Percentiles rank a stretch among this genome's conserved stretches.
Evolutionary conservation across 1,140 invertebrate genomes (phyloP).

Genomic region (Tetramorium parvispinum): DNA sequence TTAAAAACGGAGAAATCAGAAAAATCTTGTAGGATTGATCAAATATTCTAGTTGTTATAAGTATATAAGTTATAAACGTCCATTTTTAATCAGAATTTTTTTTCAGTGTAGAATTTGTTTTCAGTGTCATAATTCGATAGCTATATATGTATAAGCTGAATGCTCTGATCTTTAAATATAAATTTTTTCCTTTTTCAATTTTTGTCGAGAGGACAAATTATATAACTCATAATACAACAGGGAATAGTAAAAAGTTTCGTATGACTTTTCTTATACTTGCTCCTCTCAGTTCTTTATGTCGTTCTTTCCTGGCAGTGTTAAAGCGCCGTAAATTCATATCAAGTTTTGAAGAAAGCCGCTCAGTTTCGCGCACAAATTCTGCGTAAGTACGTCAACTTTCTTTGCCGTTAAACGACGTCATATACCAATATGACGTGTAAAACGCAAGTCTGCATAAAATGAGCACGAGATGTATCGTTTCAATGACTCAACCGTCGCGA

Average conservation of each 20-base stretch:
- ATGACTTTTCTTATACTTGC: neutral
- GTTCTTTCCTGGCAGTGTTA: neutral
- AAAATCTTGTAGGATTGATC: too few species aligned
- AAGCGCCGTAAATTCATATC: neutral
- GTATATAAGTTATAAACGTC: too few species aligned
- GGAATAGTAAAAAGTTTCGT: neutral
- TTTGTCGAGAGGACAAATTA: neutral
- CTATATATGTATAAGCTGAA: neutral
- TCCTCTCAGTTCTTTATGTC: neutral
- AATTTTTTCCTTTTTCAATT: neutral
- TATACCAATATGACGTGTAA: neutral
- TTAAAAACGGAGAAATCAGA: too few species aligned
- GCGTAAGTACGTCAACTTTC: neutral
- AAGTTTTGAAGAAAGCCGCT: neutral
- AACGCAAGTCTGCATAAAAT: neutral
- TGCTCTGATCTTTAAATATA: neutral
- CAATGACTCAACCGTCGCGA: constrained; percentile 12
- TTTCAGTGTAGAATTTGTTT: too few species aligned
- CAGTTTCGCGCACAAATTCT: neutral
- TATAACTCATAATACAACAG: neutral
- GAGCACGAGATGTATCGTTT: neutral
- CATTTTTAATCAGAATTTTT: too few species aligned
- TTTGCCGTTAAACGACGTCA: neutral
- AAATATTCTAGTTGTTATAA: too few species aligned
- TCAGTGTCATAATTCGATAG: neutral